Conservation (phyloP, 2,113 vertebrate genomes). For the Antechinus stuartii region DNA sequence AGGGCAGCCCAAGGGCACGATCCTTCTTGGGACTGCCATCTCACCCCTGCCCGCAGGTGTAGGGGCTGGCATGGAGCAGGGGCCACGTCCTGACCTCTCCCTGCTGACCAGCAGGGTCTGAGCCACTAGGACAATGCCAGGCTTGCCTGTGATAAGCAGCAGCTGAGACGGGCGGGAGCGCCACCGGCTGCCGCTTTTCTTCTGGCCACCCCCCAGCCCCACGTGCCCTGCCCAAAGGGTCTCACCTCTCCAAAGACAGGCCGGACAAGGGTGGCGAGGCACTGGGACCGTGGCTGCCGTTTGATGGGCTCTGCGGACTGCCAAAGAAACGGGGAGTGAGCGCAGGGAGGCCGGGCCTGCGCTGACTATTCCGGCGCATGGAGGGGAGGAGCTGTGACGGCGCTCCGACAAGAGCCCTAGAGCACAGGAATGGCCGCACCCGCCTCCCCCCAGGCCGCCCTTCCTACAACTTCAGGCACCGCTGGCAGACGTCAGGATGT, state of each 20-base stretch:
- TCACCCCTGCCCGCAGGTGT: not conserved
- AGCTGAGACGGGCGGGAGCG: too few species aligned
- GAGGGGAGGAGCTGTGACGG: too few species aligned
- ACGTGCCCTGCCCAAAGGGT: not conserved
- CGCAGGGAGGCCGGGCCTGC: not conserved
- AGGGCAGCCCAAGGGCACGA: too few species aligned
- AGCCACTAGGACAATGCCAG: not conserved
- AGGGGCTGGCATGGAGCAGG: too few species aligned
- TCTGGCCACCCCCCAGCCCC: not conserved
- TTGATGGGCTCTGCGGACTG: slow-evolving; percentile 90
- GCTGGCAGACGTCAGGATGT: too few species aligned
- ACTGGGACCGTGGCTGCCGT: slow-evolving; percentile 95
- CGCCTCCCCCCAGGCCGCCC: too few species aligned
- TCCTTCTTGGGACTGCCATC: not conserved
- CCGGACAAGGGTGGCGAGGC: slow-evolving; percentile 94
- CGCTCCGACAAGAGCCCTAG: too few species aligned
- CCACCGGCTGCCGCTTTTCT: not conserved
- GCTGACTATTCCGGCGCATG: too few species aligned
- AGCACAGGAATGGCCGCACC: not conserved
- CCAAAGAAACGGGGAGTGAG: not conserved
- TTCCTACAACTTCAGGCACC: too few species aligned
- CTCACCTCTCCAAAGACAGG: slow-evolving; percentile 97
- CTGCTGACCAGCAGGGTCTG: not conserved
- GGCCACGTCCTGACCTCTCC: not conserved
- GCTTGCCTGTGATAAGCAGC: too few species aligned